Evolutionary conservation across 2,797 vertebrate species (phyloP).

Genomic region (Saguinus oedipus): DNA sequence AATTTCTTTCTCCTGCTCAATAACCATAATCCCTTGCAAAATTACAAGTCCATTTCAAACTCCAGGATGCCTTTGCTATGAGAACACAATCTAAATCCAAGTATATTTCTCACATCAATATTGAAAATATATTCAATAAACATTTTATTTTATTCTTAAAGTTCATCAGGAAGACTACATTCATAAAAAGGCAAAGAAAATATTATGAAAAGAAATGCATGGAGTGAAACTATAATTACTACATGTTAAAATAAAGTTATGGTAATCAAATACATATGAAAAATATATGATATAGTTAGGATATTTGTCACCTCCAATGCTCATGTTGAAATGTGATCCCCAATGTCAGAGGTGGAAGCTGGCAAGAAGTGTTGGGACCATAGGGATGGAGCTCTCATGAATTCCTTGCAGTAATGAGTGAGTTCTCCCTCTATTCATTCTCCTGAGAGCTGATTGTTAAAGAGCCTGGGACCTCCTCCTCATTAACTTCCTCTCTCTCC

Average conservation of each 20-base stretch:
- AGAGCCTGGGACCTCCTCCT: neutral
- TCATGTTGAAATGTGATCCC: neutral
- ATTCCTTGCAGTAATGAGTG: neutral
- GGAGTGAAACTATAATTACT: neutral
- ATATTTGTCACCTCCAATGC: neutral
- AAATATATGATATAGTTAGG: neutral
- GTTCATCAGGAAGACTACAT: slow-evolving; percentile 33
- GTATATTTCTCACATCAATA: neutral
- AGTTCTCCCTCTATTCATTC: neutral
- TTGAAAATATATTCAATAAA: slow-evolving; percentile 29
- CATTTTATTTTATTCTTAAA: slow-evolving; percentile 10
- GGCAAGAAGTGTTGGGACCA: neutral
- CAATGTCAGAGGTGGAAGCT: neutral
- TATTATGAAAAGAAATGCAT: neutral
- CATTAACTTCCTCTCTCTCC: neutral
- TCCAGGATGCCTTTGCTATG: neutral
- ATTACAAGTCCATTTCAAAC: neutral
- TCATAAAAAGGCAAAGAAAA: slow-evolving; percentile 28
- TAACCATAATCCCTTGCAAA: neutral
- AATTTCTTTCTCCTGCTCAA: neutral
- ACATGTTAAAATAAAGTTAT: neutral
- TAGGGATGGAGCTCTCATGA: neutral
- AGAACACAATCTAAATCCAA: neutral
- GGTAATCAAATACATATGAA: neutral
- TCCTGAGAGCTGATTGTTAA: neutral